These are phyloP conservation scores for Centropyge bicolor DNA, from an alignment of 2,797 vertebrate genomes.

Conservation along the genomic window DNA sequence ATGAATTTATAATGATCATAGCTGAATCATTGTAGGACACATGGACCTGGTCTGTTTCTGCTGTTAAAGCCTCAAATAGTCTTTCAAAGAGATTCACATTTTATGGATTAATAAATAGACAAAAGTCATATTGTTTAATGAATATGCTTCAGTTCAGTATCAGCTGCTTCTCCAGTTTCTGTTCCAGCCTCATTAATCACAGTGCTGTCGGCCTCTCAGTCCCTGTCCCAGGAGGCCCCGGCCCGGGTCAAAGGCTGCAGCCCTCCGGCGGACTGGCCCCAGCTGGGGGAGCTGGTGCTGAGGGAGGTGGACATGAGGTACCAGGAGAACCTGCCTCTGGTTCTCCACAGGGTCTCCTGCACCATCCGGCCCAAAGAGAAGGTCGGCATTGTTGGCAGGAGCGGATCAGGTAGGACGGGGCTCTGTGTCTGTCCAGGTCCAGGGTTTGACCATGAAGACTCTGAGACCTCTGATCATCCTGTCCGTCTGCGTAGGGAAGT, in stretches of 20 bases:
- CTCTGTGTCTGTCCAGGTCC: not conserved
- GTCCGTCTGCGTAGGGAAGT: slow-evolving; percentile 86
- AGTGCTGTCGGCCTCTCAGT: slow-evolving; percentile 37
- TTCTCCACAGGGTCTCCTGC: slow-evolving; percentile 93
- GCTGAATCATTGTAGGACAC: too few species aligned
- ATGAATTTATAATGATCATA: too few species aligned
- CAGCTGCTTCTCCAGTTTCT: not conserved
- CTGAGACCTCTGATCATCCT: not conserved
- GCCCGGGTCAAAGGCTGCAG: slow-evolving; percentile 91
- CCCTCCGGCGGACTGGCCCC: slow-evolving; percentile 87
- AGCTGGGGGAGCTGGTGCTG: slow-evolving; percentile 91
- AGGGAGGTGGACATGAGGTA: slow-evolving; percentile 93
- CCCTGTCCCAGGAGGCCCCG: slow-evolving; percentile 92
- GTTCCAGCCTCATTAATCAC: not conserved
- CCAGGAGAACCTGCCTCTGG: slow-evolving; percentile 91
- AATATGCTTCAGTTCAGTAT: too few species aligned
- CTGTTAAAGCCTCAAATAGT: too few species aligned
- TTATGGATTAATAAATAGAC: too few species aligned
- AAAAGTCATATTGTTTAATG: too few species aligned
- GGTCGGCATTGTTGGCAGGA: slow-evolving; percentile 93
- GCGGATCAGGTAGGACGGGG: slow-evolving; percentile 86
- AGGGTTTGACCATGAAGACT: not conserved
- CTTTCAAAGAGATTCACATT: too few species aligned
- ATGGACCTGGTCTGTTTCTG: too few species aligned
- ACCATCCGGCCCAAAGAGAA: slow-evolving; percentile 93